A percentile compares a stretch with the other conserved stretches of the same genome.
Conservation (phyloP, 1,140 invertebrate species). For the Ceratina japonica region DNA sequence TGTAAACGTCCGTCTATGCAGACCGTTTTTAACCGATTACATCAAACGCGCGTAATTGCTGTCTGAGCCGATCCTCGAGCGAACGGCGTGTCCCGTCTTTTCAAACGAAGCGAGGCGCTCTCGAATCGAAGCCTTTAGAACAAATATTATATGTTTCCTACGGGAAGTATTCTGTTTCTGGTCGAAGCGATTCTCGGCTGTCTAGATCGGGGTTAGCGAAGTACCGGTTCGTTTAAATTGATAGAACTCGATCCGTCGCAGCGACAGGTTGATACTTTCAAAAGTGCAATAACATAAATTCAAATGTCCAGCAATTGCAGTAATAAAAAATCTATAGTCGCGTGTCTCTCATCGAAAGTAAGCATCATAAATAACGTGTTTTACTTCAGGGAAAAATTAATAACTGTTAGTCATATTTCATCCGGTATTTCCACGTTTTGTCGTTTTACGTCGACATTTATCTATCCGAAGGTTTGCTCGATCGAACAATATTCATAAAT, state of each 20-base stretch:
- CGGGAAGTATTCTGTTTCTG: conserved; percentile 11
- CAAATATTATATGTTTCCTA: conserved; percentile 22
- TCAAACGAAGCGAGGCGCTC: conserved; percentile 8
- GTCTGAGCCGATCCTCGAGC: conserved; percentile 13
- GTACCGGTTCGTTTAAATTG: conserved; percentile 44
- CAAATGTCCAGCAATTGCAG: too few species aligned
- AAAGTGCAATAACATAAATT: neutral
- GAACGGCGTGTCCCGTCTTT: conserved; percentile 10
- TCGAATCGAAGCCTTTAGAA: conserved; percentile 34
- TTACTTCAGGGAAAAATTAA: too few species aligned
- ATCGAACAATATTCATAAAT: too few species aligned
- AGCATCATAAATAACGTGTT: too few species aligned
- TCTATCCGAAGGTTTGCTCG: too few species aligned
- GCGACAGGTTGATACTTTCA: too few species aligned
- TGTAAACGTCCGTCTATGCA: neutral
- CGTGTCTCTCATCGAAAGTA: too few species aligned
- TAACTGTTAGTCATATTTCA: too few species aligned
- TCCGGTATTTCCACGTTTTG: too few species aligned
- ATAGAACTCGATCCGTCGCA: conserved; percentile 24
- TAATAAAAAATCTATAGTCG: neutral
- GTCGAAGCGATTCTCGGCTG: conserved; percentile 5
- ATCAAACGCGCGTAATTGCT: conserved; percentile 30
- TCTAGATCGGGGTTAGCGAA: conserved; percentile 39
- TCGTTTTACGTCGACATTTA: too few species aligned
- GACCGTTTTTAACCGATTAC: conserved; percentile 8